A percentile compares a stretch with the other conserved stretches of the same genome.
Conservation (phyloP, 2,888 invertebrate genomes). For the Andrena dorsata region DNA sequence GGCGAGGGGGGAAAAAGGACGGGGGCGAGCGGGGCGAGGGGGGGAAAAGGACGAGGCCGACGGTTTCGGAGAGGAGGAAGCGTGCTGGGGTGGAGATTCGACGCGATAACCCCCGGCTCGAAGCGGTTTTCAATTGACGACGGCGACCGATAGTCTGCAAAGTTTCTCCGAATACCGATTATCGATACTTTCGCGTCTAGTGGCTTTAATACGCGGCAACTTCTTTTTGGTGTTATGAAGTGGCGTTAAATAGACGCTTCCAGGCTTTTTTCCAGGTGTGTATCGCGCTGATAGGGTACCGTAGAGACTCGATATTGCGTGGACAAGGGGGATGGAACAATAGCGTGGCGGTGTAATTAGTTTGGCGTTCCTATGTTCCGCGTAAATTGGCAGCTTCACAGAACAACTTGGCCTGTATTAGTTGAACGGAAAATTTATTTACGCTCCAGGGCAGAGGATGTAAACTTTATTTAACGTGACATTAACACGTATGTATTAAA, state of each 20-base stretch:
- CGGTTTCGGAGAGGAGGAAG: constrained; percentile 37
- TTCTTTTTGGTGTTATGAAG: constrained; percentile 40
- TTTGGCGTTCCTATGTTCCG: too few species aligned
- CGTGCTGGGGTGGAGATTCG: constrained; percentile 26
- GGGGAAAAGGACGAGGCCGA: constrained; percentile 20
- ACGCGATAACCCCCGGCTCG: constrained; percentile 62
- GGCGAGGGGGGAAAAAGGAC: constrained; percentile 23
- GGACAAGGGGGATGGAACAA: background rate
- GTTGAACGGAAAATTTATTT: too few species aligned
- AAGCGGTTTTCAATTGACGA: constrained; percentile 68
- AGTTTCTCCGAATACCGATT: constrained; percentile 65
- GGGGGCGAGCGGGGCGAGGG: constrained; percentile 7
- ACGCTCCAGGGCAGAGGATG: too few species aligned
- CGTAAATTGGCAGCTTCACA: too few species aligned
- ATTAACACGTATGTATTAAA: too few species aligned
- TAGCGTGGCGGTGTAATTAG: too few species aligned
- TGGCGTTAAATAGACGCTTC: constrained; percentile 33
- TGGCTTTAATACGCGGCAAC: constrained; percentile 47
- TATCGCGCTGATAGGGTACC: background rate
- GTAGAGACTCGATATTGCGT: background rate
- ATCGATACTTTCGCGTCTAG: constrained; percentile 61
- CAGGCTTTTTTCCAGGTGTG: background rate
- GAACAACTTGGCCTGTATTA: too few species aligned
- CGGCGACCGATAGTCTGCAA: constrained; percentile 66
- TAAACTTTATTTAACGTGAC: too few species aligned